Base-by-base conservation (phyloP, 2,888 invertebrate species). In the Trichogramma evanescens region DNA sequence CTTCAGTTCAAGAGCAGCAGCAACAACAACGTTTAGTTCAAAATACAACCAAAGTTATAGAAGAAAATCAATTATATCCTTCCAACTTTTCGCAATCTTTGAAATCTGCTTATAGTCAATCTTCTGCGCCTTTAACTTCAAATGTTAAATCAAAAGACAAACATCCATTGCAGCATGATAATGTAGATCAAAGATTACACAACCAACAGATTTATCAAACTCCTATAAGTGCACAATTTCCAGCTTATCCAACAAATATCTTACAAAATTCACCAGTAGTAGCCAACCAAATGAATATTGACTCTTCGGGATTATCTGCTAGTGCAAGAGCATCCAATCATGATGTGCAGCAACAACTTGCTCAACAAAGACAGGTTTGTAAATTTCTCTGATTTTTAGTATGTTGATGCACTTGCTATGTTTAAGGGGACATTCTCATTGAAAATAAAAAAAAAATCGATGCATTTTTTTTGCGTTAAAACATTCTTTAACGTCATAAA, bases 1-100 rank as follows among this genome's bases (percentile, higher is more conserved):
- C 64, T 8, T 66, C 63, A 39, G 65, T 65, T 6, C 73, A 72
- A 45, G 71, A 83, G 80, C 64, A 82, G 74, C 68, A 73, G 59
- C 65, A 70, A 45, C 68, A 70, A 61, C 64, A 66, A 57, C 65
- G 64, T 67, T 56, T 62, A 9, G 58, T 58, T 3, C 55, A 50
- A 26, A 62, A 48, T 65, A 50, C 66, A 6, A 50, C 58, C 7
- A 71, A 71, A 49, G 60, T 9, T 5, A 42, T 68, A 1, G 72
- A 70, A 5, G 68, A 69, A 7, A 70, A 67, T 43, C 45, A 66
- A 1, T 65, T 62, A 50, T 63, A 52, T 42, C 13, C 65, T n/a
- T 57, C 71, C 4, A 59, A 68, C 8, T 72, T 72, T 43, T 62
- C 70, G 3, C 72, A 72, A 50, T 67, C 67, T 9, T 68, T 70